Conservation (phyloP, 2,888 invertebrate genomes). For the Hanleya hanleyi region DNA sequence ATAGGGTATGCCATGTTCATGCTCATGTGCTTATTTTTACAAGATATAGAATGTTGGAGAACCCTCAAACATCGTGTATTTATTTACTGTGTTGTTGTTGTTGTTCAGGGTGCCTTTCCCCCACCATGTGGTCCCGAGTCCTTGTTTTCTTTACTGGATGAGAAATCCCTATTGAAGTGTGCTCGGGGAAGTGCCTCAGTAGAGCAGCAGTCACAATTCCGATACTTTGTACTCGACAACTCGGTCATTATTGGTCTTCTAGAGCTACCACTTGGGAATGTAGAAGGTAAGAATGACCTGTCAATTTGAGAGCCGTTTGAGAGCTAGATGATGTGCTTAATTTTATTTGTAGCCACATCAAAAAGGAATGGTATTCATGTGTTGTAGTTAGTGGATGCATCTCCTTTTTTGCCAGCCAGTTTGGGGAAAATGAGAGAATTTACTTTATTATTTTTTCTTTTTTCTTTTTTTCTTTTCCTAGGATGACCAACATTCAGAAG, state of each 20-base stretch:
- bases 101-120: slow-evolving; percentile 83
- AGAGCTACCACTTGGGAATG: slow-evolving; percentile 92
- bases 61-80: no score
- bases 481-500: no score
- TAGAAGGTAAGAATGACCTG: slow-evolving; percentile 75
- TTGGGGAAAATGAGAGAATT: no score
- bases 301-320: no score
- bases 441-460: no score
- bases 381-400: background rate
- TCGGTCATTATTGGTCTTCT: slow-evolving; percentile 89
- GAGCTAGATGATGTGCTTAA: background rate
- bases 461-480: no score
- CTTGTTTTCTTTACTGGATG: slow-evolving; percentile 90
- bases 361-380: background rate
- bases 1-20: no score
- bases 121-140: slow-evolving; percentile 89
- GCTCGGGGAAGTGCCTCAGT: slow-evolving; percentile 74
- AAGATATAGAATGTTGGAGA: no score
- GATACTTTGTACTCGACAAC: slow-evolving; percentile 94
- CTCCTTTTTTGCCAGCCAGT: no score
- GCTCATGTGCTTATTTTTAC: no score
- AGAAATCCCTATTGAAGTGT: slow-evolving; percentile 85
- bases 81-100: no score
- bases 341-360: background rate
- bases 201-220: slow-evolving; percentile 76